A percentile compares a stretch with the other conserved stretches of the same genome.
These are phyloP conservation scores for Saccostrea glomerata DNA, from an alignment of 1,140 invertebrate species.

Conservation along the genomic window DNA sequence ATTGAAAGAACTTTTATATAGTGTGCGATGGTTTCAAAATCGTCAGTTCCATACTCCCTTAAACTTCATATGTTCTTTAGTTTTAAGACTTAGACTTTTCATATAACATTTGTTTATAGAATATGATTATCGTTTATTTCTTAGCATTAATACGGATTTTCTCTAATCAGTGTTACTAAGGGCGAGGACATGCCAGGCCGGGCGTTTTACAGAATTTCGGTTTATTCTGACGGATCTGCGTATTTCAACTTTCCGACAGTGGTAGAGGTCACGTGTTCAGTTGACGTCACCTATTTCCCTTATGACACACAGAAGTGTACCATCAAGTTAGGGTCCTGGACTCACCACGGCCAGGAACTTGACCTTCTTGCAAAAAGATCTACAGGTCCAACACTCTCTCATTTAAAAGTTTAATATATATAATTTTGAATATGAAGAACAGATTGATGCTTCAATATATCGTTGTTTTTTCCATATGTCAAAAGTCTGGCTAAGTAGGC, in stretches of 20 bases:
- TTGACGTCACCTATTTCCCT: constrained; percentile 40
- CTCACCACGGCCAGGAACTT: neutral
- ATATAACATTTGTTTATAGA: neutral
- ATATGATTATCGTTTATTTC: neutral
- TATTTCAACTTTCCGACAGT: constrained; percentile 43
- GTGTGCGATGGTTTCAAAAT: too few species aligned
- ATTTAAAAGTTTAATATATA: too few species aligned
- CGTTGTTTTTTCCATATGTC: too few species aligned
- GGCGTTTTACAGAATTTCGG: neutral
- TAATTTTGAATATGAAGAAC: too few species aligned
- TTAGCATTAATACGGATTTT: neutral
- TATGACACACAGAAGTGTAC: constrained; percentile 38
- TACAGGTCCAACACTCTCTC: neutral
- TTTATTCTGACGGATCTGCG: constrained; percentile 39
- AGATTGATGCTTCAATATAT: too few species aligned
- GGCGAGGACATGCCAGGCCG: constrained; percentile 9
- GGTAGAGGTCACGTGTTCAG: neutral
- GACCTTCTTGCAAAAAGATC: constrained; percentile 67
- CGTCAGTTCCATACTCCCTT: neutral
- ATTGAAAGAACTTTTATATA: neutral
- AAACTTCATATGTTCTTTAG: neutral
- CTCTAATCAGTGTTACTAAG: neutral
- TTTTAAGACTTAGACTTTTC: too few species aligned
- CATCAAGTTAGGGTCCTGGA: constrained; percentile 27
- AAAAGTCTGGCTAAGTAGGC: too few species aligned